These are phyloP conservation scores for Callimorpha dominula DNA, from an alignment of 2,888 invertebrate genomes.

Conservation along the genomic window DNA sequence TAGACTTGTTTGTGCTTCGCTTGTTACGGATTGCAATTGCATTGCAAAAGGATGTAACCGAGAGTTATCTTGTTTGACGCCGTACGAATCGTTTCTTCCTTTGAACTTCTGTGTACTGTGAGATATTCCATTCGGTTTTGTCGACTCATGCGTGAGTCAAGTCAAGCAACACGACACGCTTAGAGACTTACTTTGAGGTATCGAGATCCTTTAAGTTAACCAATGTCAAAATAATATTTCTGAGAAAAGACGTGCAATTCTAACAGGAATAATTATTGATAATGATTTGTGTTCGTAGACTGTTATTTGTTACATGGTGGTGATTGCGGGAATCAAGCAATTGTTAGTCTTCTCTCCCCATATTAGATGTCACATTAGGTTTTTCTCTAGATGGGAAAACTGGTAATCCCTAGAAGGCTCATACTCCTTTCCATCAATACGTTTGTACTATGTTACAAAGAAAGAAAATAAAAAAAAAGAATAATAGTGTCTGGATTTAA, in stretches of 20 bases:
- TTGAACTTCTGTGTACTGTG: constrained; percentile 1
- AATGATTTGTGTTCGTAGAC: not conserved
- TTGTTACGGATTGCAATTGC: not conserved
- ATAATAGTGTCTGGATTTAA: not conserved
- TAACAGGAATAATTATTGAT: not conserved
- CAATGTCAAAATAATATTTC: not conserved
- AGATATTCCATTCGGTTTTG: constrained; percentile 1
- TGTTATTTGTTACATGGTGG: not conserved
- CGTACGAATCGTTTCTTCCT: constrained; percentile 1
- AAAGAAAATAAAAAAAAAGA: not conserved
- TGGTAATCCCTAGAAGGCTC: no score
- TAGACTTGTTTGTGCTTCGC: not conserved
- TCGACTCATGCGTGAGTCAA: not conserved
- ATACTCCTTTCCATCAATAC: no score
- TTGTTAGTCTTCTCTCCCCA: not conserved
- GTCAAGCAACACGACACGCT: not conserved
- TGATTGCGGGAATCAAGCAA: not conserved
- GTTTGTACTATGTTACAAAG: no score
- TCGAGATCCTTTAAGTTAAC: not conserved
- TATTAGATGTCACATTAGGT: no score
- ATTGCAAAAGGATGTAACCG: not conserved
- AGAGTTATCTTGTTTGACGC: constrained; percentile 8
- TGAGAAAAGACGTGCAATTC: not conserved
- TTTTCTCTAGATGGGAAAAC: no score
- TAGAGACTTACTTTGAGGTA: not conserved